phyloP scores from a whole-genome alignment of 2,888 invertebrate genomes.

The Tubulanus polymorphus region DNA sequence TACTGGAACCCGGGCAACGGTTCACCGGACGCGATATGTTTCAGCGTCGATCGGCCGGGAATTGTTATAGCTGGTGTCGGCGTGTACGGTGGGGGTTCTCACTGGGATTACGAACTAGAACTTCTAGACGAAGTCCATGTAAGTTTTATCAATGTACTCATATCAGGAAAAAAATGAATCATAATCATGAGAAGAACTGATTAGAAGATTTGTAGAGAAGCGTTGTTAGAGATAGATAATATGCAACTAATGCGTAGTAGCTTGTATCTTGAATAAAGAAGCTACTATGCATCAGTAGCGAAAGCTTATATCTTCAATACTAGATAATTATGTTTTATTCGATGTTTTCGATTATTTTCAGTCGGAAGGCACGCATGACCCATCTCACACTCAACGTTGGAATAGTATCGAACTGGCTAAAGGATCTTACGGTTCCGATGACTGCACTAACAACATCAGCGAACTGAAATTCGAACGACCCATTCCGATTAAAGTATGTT shows the following conservation, averaged over 20 bases:
- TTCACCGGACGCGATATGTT: slow-evolving; percentile 92
- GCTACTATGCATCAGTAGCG: too few species aligned
- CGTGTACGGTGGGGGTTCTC: slow-evolving; percentile 83
- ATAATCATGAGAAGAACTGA: too few species aligned
- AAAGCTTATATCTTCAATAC: too few species aligned
- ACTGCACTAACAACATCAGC: slow-evolving; percentile 75
- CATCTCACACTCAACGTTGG: slow-evolving; percentile 62
- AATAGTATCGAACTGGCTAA: slow-evolving; percentile 78
- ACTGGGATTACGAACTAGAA: slow-evolving; percentile 87
- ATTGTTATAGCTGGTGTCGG: slow-evolving; percentile 84
- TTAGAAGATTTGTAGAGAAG: too few species aligned
- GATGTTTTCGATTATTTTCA: too few species aligned
- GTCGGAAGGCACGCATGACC: slow-evolving; percentile 39
- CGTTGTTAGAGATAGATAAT: too few species aligned
- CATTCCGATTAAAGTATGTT: slow-evolving; percentile 72
- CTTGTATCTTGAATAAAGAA: too few species aligned
- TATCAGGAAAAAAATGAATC: too few species aligned
- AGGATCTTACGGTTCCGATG: slow-evolving; percentile 79
- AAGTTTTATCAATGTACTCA: not conserved
- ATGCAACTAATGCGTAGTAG: too few species aligned
- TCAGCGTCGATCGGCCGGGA: slow-evolving; percentile 85
- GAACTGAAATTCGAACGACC: slow-evolving; percentile 88
- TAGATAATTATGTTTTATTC: too few species aligned
- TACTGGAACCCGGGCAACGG: slow-evolving; percentile 98
- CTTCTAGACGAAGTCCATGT: slow-evolving; percentile 61